phyloP scores from a whole-genome alignment of 1,140 invertebrate species.

The Pseudomyrmex concolor region DNA sequence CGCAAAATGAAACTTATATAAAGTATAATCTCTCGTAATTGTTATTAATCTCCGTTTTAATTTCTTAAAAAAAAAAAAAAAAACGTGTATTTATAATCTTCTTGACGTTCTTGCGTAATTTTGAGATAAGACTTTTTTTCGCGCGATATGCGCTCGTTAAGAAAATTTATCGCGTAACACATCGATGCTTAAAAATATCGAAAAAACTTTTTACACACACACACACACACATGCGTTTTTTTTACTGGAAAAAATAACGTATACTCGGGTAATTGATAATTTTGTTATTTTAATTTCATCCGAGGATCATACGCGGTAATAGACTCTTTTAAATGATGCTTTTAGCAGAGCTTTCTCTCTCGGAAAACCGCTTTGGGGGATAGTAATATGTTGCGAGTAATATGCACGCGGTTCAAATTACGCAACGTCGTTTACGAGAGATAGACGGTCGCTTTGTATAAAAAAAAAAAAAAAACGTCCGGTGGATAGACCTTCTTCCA shows the following conservation, averaged over 20 bases:
- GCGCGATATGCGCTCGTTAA: too few relatives aligned
- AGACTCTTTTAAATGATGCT: background rate
- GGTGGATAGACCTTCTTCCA: background rate
- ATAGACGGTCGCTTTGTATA: conserved; percentile 39
- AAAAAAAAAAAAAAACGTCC: conserved; percentile 4
- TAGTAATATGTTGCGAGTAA: conserved; percentile 30
- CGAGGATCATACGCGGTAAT: conserved; percentile 40
- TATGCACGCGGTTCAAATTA: conserved; percentile 44
- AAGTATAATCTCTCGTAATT: too few relatives aligned
- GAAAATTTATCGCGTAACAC: too few relatives aligned
- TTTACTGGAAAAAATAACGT: background rate
- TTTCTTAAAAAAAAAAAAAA: too few relatives aligned
- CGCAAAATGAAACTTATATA: too few relatives aligned
- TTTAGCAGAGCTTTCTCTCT: conserved; percentile 20
- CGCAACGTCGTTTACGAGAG: conserved; percentile 31
- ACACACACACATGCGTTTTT: too few relatives aligned
- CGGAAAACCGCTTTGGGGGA: conserved; percentile 9
- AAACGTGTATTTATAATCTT: too few relatives aligned
- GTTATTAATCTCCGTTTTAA: too few relatives aligned
- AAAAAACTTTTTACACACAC: background rate
- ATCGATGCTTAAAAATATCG: background rate
- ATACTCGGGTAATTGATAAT: conserved; percentile 2
- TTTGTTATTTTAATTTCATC: conserved; percentile 46
- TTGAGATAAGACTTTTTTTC: too few relatives aligned
- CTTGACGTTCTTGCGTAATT: too few relatives aligned